Base-by-base conservation (phyloP, 2,113 vertebrate genomes). In the Pimephales promelas region DNA sequence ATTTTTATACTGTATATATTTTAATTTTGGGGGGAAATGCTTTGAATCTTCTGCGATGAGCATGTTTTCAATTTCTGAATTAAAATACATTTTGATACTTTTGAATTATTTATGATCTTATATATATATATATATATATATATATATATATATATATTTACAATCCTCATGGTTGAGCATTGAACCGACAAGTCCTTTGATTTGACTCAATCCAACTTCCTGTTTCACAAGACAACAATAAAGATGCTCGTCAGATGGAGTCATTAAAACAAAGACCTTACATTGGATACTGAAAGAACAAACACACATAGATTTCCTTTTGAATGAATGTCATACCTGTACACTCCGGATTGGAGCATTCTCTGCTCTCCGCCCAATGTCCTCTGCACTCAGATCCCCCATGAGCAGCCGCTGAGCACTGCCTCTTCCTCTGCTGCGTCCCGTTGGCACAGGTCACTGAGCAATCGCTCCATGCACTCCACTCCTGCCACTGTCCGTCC, bases 401-500 rank as follows among this genome's bases (percentile, higher is more conserved):
- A 0, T 99, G 97, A 36, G 98, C 97, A 0, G 98, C 97, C 0
- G 97, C 97, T 0, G 97, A 97, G 89, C 98, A 99, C 90, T 98
- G 97, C 79, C 98, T 90, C 90, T 96, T 98, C 83, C 98, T 94
- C 93, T 99, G 98, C 92, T 99, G 98, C 5, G 98, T 99, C 87
- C 98, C 98, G 9, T 99, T 99, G 61, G 97, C 96, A 90, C 98
- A 99, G 6, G 97, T 98, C 93, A 98, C 98, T 0, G 98, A 99
- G 90, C 98, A 99, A 90, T 97, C 96, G 88, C 97, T 98, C 98
- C 98, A 99, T 0, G 95, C 90, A 86, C 96, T 99, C 98, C 98
- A 99, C 91, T 99, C 98, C 88, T 99, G 97, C 98, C 98, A 99
- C 93, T 99, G 97, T 76, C 98, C 98, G 47, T 99, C 98, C 87